phyloP scores from a whole-genome alignment of 2,113 vertebrate genomes.

The Neotoma lepida region DNA sequence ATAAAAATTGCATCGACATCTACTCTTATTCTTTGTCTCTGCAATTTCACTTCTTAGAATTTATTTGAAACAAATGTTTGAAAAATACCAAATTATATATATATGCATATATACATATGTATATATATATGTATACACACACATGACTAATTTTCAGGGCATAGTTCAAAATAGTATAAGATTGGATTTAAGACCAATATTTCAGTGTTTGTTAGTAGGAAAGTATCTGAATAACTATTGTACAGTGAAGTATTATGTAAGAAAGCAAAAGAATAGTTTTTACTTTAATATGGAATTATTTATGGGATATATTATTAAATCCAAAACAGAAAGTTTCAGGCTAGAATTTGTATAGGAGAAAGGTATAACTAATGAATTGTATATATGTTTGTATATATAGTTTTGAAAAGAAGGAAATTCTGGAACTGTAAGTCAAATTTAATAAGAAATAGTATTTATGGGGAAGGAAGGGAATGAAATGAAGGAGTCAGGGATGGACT shows the following conservation, averaged over 20 bases:
- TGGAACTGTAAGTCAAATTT: conserved; percentile 36
- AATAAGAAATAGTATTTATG: conserved; percentile 60
- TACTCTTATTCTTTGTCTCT: conserved; percentile 40
- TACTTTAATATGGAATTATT: conserved; percentile 22
- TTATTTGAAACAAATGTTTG: conserved; percentile 44
- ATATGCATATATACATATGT: neutral
- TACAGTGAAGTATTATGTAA: conserved; percentile 31
- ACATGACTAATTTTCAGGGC: conserved; percentile 38
- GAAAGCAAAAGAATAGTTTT: conserved; percentile 56
- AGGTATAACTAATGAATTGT: conserved; percentile 27
- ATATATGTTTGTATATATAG: neutral
- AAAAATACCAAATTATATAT: conserved; percentile 55
- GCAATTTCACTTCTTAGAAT: conserved; percentile 44
- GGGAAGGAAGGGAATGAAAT: neutral
- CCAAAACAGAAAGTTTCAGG: conserved; percentile 49
- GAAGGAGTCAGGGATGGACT: conserved; percentile 50
- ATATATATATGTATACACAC: neutral
- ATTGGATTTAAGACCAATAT: conserved; percentile 20
- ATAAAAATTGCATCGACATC: conserved; percentile 35
- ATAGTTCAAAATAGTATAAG: conserved; percentile 56
- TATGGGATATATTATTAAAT: conserved; percentile 51
- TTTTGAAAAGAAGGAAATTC: conserved; percentile 49
- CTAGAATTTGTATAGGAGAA: conserved; percentile 43
- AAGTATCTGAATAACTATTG: conserved; percentile 25
- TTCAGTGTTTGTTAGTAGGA: conserved; percentile 10